These are phyloP conservation scores for Drosophila kohkoa DNA, from an alignment of 1,140 invertebrate species.

Conservation along the genomic window DNA sequence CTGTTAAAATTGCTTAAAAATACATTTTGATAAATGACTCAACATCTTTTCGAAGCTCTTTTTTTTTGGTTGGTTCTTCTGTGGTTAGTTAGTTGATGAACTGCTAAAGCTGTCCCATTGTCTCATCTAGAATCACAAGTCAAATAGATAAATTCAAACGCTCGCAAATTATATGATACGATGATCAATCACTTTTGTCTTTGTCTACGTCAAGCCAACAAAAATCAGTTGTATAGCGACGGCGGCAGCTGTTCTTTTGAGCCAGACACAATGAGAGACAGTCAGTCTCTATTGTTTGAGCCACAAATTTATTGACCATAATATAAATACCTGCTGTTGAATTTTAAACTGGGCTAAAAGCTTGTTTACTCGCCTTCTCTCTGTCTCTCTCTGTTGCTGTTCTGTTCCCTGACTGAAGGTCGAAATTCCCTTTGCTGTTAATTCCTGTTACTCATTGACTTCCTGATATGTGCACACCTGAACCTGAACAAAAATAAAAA, in stretches of 20 bases:
- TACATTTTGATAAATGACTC: conserved; percentile 75
- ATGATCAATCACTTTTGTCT: conserved; percentile 66
- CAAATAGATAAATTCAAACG: conserved; percentile 66
- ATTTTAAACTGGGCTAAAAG: conserved; percentile 19
- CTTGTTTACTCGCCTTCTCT: background rate
- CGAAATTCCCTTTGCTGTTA: background rate
- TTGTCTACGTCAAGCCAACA: background rate
- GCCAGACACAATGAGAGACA: background rate
- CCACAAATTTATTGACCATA: conserved; percentile 29
- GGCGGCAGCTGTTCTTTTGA: conserved; percentile 10
- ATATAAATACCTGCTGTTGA: conserved; percentile 14
- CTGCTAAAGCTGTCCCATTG: conserved; percentile 51
- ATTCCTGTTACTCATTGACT: conserved; percentile 8
- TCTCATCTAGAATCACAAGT: conserved; percentile 43
- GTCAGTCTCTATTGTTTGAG: conserved; percentile 23
- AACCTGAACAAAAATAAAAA: background rate
- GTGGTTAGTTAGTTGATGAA: conserved; percentile 39
- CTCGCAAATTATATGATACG: conserved; percentile 61
- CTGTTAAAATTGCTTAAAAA: conserved; percentile 64
- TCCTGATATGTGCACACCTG: conserved; percentile 1
- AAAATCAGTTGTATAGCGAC: background rate
- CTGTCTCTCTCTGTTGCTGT: background rate
- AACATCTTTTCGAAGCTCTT: conserved; percentile 39
- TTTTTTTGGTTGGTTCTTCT: background rate
- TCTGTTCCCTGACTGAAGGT: conserved; percentile 22